Evolutionary conservation across 2,888 invertebrate genomes (phyloP).

Genomic region (Lasioglossum lativentre): DNA sequence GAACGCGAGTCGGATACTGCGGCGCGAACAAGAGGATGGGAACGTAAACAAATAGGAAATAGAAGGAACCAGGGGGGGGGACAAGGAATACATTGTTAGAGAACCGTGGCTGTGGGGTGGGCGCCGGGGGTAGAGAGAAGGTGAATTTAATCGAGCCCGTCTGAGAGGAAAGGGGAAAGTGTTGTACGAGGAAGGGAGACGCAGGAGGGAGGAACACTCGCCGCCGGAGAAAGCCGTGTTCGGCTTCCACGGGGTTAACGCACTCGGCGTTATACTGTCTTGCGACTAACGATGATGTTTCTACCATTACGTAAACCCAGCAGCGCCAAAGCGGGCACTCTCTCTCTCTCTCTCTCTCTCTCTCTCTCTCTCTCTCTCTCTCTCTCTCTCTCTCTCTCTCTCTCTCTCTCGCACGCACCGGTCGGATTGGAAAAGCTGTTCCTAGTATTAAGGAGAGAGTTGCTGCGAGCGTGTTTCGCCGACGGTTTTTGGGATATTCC

Average conservation of each 20-base stretch:
- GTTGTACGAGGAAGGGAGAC: constrained; percentile 37
- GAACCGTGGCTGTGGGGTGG: not conserved
- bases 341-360: not conserved
- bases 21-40: not conserved
- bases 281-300: constrained; percentile 74
- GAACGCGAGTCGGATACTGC: not conserved
- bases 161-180: constrained; percentile 63
- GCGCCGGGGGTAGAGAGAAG: constrained; percentile 43
- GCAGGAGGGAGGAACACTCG: constrained; percentile 44
- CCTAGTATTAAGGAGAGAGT: constrained; percentile 54
- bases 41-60: not conserved
- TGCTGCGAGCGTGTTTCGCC: constrained; percentile 1
- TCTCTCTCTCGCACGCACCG: not conserved
- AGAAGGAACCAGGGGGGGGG: not conserved
- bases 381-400: constrained; percentile 19
- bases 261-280: constrained; percentile 73
- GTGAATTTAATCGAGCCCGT: constrained; percentile 68
- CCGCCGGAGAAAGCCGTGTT: constrained; percentile 76
- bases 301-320: constrained; percentile 71
- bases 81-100: constrained; percentile 11
- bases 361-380: not conserved
- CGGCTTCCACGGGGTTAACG: constrained; percentile 79
- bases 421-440: constrained; percentile 50
- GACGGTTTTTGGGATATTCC: not conserved
- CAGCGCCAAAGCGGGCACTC: constrained; percentile 40